A percentile compares a stretch with the other conserved stretches of the same genome.
These are phyloP conservation scores for Achlya flavicornis DNA, from an alignment of 2,888 invertebrate genomes.

Conservation along the genomic window DNA sequence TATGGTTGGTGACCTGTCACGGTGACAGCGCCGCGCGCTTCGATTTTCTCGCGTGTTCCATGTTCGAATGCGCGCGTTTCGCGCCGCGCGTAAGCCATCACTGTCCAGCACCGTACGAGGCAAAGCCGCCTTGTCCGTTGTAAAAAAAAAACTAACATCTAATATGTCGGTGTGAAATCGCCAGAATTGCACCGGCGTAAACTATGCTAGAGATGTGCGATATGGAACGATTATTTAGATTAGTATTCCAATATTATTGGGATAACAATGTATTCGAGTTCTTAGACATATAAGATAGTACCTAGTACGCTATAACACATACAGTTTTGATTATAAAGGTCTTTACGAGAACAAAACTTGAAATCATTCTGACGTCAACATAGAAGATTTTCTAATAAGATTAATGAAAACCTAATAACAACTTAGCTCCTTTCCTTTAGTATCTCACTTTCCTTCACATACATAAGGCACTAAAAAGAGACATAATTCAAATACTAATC, in stretches of 20 bases:
- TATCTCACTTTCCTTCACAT: no score
- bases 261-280: neutral
- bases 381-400: no score
- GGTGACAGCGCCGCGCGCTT: constrained; percentile 21
- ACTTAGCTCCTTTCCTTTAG: no score
- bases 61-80: constrained; percentile 44
- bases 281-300: neutral
- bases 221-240: constrained; percentile 2
- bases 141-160: constrained; percentile 46
- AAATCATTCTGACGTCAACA: no score
- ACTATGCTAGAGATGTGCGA: constrained; percentile 23
- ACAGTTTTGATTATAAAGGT: no score
- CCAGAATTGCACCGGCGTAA: constrained; percentile 46
- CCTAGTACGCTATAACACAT: no score
- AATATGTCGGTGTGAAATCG: constrained; percentile 75
- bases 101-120: constrained; percentile 27
- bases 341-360: neutral
- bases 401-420: no score
- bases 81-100: constrained; percentile 14
- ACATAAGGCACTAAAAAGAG: no score
- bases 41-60: constrained; percentile 31
- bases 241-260: neutral
- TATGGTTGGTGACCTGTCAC: constrained; percentile 26
- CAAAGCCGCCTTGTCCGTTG: constrained; percentile 20
- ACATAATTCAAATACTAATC: neutral